Base-by-base conservation (phyloP, 1,140 invertebrate genomes). In the Dreissena rostriformis region DNA sequence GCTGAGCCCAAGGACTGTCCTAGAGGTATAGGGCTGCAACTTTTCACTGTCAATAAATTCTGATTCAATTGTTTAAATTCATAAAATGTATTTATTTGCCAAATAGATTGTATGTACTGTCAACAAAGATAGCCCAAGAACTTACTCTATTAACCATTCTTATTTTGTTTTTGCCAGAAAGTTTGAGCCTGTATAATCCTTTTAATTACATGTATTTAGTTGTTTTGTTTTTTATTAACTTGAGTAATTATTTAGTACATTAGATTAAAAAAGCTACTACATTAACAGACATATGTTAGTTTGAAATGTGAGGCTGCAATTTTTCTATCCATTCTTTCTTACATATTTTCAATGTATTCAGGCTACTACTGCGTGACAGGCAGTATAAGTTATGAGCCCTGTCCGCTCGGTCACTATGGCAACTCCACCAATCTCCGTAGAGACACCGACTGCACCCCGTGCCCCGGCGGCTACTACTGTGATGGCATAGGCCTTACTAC, bases 291-390 rank as follows among this genome's bases (percentile, higher is more conserved):
- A 39, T 39, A 2, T 8, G 4, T 8, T 8, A 39, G 4, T 5
- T 8, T 39, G 39, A 39, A 39, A 39, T 39, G 39, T 39, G 39
- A 5, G 39, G 8, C 39, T 39, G 39, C 8, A 8, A 39, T 5
- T 39, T 39, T 5, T 39, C 4, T 39, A 39, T 39, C 0, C 10
- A 11, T 22, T 14, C 10, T 22, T 65, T 22, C 10, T 65, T 65
- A 65, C 17, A 11, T 65, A 65, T n/a, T n/a, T n/a, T 39, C 39
- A 39, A 39, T 39, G 39, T 61, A 65, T 73, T 28, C 86, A 26
- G 92, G 92, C 0, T 92, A 89, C 79, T 93, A 90, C 89, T 92
- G 92, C 88, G 91, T 92, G 29, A 91, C 88, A 66, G 92, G 92
- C 26, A 93, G 90, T 81, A 91, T 88, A 14, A 82, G 79, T 76